A percentile compares a stretch with the other conserved stretches of the same genome.
Evolutionary conservation across 2,797 vertebrate species (phyloP).

Genomic region (Danio jaintianensis): DNA sequence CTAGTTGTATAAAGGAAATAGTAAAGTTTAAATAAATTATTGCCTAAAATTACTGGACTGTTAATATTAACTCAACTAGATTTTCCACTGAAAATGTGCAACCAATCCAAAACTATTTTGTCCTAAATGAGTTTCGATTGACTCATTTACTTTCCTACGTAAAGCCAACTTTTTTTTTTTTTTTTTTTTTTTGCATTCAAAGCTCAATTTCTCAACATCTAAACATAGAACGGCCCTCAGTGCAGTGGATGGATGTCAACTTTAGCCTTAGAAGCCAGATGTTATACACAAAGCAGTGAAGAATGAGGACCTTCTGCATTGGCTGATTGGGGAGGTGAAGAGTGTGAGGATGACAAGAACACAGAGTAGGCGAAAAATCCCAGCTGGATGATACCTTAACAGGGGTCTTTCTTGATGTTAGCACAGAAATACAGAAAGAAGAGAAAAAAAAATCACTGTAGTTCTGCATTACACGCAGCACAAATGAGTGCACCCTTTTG

Average conservation of each 20-base stretch:
- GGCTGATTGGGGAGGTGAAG: slow-evolving; percentile 54
- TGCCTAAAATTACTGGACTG: not conserved
- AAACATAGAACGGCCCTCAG: slow-evolving; percentile 24
- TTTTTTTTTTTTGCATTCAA: not conserved
- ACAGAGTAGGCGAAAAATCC: slow-evolving; percentile 32
- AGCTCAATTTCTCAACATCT: slow-evolving; percentile 28
- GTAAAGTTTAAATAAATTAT: not conserved
- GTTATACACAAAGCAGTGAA: slow-evolving; percentile 50
- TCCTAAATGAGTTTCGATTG: not conserved
- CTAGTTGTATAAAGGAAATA: not conserved
- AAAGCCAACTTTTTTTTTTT: not conserved
- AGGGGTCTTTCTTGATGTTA: slow-evolving; percentile 17
- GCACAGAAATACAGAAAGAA: not conserved
- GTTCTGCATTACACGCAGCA: no score
- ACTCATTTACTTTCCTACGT: not conserved
- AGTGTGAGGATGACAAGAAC: slow-evolving; percentile 48
- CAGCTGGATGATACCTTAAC: slow-evolving; percentile 56
- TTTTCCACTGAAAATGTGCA: slow-evolving; percentile 17
- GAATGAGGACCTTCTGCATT: slow-evolving; percentile 46
- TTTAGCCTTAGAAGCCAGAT: slow-evolving; percentile 51
- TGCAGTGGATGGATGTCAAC: slow-evolving; percentile 37
- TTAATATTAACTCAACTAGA: not conserved
- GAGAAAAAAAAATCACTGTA: not conserved
- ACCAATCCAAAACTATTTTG: slow-evolving; percentile 11
- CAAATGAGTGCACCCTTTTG: no score